phyloP scores from a whole-genome alignment of 2,797 vertebrate species.

The Heliangelus exortis region DNA sequence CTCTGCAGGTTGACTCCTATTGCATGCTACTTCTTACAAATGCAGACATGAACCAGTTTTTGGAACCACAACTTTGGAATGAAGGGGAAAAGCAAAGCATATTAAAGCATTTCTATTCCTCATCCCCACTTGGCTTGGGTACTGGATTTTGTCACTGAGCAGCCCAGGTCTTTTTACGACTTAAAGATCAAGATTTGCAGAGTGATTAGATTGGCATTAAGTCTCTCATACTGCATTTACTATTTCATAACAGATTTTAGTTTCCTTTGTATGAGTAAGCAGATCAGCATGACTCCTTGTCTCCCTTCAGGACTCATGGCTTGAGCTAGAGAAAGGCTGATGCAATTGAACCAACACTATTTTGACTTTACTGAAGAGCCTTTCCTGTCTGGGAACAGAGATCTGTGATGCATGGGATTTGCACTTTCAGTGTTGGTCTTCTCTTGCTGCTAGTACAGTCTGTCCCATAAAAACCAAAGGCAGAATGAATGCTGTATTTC shows the following conservation, averaged over 20 bases:
- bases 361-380: background rate
- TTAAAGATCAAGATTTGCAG: background rate
- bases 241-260: slow-evolving; percentile 17
- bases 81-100: accelerated
- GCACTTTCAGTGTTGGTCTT: background rate
- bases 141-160: background rate
- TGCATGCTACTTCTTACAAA: background rate
- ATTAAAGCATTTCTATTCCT: background rate
- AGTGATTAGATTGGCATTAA: slow-evolving; percentile 23
- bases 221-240: background rate
- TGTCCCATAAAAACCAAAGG: background rate
- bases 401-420: background rate
- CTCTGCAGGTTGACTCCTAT: background rate
- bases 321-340: background rate
- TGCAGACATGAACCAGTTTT: background rate
- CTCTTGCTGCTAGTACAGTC: background rate
- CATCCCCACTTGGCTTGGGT: background rate
- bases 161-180: background rate
- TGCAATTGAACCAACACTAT: background rate
- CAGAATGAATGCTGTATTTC: background rate
- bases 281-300: slow-evolving; percentile 13
- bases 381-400: background rate
- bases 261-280: slow-evolving; percentile 13
- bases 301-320: background rate
- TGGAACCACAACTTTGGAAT: background rate